A percentile compares a stretch with the other conserved stretches of the same genome.
phyloP scores from a whole-genome alignment of 2,797 vertebrate species.

The Momotus momota region DNA sequence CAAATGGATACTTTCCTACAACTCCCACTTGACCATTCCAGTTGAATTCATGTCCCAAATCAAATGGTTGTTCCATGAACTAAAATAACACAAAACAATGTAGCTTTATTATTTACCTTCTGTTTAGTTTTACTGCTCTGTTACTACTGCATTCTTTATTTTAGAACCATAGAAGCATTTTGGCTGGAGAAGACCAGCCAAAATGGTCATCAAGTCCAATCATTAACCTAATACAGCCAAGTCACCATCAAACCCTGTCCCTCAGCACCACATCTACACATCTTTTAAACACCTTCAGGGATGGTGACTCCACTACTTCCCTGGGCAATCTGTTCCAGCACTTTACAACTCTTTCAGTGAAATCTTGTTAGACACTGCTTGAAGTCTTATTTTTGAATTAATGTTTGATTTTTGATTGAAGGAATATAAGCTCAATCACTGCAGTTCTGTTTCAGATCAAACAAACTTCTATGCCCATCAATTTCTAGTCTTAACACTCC shows the following conservation, averaged over 20 bases:
- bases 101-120: conserved; percentile 44
- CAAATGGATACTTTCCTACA: conserved; percentile 91
- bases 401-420: background rate
- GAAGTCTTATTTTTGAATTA: background rate
- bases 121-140: background rate
- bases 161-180: background rate
- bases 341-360: background rate
- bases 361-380: background rate
- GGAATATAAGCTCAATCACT: background rate
- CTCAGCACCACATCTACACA: background rate
- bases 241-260: background rate
- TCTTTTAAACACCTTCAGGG: background rate
- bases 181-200: background rate
- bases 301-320: background rate
- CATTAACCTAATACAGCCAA: background rate
- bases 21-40: conserved; percentile 84
- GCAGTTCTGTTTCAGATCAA: background rate
- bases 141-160: background rate
- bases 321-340: background rate
- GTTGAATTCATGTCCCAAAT: conserved; percentile 87
- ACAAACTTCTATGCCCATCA: background rate
- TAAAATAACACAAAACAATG: conserved; percentile 75
- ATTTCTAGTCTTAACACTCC: background rate
- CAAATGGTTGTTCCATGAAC: conserved; percentile 86
- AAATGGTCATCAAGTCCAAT: background rate